Base-by-base conservation (phyloP, 2,113 vertebrate species). In the Oceanodroma tethys region DNA sequence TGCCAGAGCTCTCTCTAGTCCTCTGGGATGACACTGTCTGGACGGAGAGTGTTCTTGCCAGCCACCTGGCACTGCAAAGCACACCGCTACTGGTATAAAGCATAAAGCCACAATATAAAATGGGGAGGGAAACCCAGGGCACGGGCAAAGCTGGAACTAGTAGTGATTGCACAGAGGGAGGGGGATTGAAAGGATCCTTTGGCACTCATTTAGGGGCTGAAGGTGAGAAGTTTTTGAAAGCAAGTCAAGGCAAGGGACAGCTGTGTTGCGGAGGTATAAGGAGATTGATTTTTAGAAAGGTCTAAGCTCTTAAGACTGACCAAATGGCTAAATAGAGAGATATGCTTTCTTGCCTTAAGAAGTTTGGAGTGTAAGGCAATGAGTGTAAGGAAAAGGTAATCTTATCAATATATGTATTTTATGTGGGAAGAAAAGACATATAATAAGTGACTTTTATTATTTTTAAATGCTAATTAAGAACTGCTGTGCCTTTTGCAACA, bases 11-110 rank as follows among this genome's bases (percentile, higher is more conserved):
- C 59, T 20, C 10, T 16, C 2, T 47, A 3, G 29, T 18, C 43
- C 79, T 40, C 4, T 34, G 92, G 73, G 66, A 6, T 55, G 62
- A 2, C 9, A 1, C 27, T 62, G 32, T 45, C 52, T 47, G 8
- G 27, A 9, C 74, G 66, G 22, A 12, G 18, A 47, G 5, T 1
- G n/a, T 10, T 32, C 29, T 20, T 75, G 47, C 55, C 48, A 50
- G 62, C 52, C 45, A 29, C n/a, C 66, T 62, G 86, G 25, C 5
- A 0, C 7, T 34, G 47, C n/a, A 34, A 12, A 83, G 67, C 43
- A 20, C 23, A 0, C 42, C 53, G 38, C 62, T 19, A 2, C n/a
- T 58, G 3, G 43, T 20, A 7, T 1, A 3, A 20, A 38, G 8
- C 1, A 8, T 25, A 19, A 55, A 71, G n/a, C 52, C 63, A n/a